Conservation (phyloP, 1,140 invertebrate species). For the Tetraneura akinire region DNA sequence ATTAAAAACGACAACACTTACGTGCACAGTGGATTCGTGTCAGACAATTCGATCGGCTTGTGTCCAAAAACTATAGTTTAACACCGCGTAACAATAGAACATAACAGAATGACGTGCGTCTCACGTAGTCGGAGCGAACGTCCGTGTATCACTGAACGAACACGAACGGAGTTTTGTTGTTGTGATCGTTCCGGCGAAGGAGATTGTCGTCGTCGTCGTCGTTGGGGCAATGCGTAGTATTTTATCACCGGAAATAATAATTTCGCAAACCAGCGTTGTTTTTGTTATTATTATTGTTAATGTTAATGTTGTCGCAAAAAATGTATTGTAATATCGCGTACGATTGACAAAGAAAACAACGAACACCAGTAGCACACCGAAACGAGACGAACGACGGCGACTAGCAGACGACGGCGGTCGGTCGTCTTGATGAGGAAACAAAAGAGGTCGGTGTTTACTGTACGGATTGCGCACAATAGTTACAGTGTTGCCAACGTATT, state of each 20-base stretch:
- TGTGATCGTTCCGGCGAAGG: neutral
- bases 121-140: no score
- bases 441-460: conserved; percentile 1
- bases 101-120: neutral
- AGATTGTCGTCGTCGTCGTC: neutral
- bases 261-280: neutral
- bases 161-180: neutral
- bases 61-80: neutral
- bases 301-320: neutral
- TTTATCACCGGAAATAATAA: neutral
- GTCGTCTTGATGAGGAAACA: conserved; percentile 10
- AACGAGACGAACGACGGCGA: neutral
- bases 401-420: neutral
- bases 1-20: neutral
- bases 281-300: neutral
- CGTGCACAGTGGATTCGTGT: neutral
- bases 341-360: neutral
- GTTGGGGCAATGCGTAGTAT: neutral
- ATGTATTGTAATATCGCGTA: neutral
- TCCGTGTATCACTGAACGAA: neutral
- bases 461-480: neutral
- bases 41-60: neutral
- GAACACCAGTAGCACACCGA: neutral
- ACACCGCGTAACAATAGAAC: neutral
- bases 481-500: neutral